These are phyloP conservation scores for Siniperca obscura DNA, from an alignment of 2,797 vertebrate genomes.

Conservation along the genomic window DNA sequence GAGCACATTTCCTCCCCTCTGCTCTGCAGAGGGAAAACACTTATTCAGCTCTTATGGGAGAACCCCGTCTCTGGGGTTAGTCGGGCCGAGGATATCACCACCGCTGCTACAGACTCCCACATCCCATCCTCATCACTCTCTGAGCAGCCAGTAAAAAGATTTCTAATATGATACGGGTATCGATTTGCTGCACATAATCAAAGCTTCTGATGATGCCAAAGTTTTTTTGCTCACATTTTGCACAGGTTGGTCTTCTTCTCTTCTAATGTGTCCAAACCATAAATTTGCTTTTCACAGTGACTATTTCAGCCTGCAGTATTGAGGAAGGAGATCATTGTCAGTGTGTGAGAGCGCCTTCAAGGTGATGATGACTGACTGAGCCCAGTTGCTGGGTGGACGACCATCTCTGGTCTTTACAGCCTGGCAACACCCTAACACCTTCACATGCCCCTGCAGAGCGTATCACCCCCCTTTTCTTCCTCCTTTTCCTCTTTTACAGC, in stretches of 20 bases:
- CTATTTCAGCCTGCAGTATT: not conserved
- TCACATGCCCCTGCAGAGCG: conserved; percentile 46
- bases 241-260: not conserved
- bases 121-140: conserved; percentile 57
- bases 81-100: conserved; percentile 62
- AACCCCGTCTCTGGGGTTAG: conserved; percentile 70
- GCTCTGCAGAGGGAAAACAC: conserved; percentile 79
- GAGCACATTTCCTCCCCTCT: conserved; percentile 75
- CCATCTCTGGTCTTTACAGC: conserved; percentile 66
- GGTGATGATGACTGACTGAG: conserved; percentile 43
- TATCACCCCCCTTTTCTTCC: not conserved
- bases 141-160: conserved; percentile 10
- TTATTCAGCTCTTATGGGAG: conserved; percentile 84
- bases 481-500: conserved; percentile 28
- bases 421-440: conserved; percentile 72
- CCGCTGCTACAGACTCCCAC: conserved; percentile 42
- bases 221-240: conserved; percentile 10
- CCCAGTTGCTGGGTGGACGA: conserved; percentile 45
- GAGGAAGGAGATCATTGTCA: not conserved
- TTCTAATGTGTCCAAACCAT: conserved; percentile 18
- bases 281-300: conserved; percentile 6
- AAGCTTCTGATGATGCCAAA: conserved; percentile 28
- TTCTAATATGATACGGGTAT: conserved; percentile 34
- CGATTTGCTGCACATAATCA: conserved; percentile 52
- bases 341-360: conserved; percentile 20